phyloP scores from a whole-genome alignment of 2,888 invertebrate species.

The Melanostoma scalare region DNA sequence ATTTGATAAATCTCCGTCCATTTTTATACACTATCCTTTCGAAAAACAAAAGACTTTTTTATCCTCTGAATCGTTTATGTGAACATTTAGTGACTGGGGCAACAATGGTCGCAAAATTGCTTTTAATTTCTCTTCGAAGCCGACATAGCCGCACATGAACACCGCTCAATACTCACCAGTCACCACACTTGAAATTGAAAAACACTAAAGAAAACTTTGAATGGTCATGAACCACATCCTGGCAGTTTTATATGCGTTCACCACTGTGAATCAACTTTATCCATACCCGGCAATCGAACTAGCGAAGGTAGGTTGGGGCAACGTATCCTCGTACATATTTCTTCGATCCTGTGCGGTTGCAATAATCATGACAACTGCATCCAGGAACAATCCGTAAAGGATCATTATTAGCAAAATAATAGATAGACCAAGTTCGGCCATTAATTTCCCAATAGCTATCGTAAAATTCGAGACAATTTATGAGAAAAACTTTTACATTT shows the following conservation, averaged over 20 bases:
- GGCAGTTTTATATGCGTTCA: constrained; percentile 28
- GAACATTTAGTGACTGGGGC: not conserved
- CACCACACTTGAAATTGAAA: not conserved
- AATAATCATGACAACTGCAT: constrained; percentile 59
- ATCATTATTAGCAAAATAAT: constrained; percentile 62
- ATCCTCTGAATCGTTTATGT: constrained; percentile 14
- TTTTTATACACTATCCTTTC: constrained; percentile 31
- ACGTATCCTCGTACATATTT: not conserved
- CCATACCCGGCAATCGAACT: not conserved
- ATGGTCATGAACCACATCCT: constrained; percentile 34
- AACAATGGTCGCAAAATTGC: constrained; percentile 2
- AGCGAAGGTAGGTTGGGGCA: not conserved
- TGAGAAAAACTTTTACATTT: constrained; percentile 58
- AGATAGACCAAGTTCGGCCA: constrained; percentile 56
- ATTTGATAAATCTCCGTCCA: constrained; percentile 11
- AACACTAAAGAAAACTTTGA: constrained; percentile 26
- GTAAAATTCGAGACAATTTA: constrained; percentile 59
- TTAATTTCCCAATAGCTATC: constrained; percentile 50
- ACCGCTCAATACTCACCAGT: not conserved
- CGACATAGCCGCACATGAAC: not conserved
- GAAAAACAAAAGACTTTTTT: constrained; percentile 41
- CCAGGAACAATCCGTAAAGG: constrained; percentile 52
- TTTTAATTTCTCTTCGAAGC: constrained; percentile 33
- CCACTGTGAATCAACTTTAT: constrained; percentile 23
- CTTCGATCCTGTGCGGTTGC: constrained; percentile 17